These are phyloP conservation scores for Anableps anableps DNA, from an alignment of 2,797 vertebrate species.

Conservation along the genomic window DNA sequence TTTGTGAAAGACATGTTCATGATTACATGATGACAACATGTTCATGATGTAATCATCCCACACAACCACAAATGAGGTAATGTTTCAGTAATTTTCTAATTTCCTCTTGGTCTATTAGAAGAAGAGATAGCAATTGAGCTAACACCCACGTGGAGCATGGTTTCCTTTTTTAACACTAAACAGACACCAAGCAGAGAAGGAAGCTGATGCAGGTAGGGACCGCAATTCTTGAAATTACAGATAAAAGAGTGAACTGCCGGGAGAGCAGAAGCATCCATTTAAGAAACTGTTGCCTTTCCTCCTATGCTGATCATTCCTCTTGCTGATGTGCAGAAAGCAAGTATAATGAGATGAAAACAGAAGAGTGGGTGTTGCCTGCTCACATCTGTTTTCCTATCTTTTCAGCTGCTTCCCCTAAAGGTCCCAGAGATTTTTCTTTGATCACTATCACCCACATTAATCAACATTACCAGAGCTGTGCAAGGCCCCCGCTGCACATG, in stretches of 20 bases:
- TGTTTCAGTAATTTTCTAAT: neutral
- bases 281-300: constrained; percentile 23
- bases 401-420: constrained; percentile 49
- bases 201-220: constrained; percentile 13
- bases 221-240: constrained; percentile 25
- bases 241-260: constrained; percentile 23
- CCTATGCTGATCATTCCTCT: constrained; percentile 31
- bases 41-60: neutral
- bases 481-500: constrained; percentile 33
- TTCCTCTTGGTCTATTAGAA: neutral
- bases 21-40: too few species aligned
- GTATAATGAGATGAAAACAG: constrained; percentile 58
- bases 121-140: neutral
- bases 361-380: constrained; percentile 50
- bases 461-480: constrained; percentile 60
- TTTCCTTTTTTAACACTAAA: neutral
- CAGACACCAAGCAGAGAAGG: constrained; percentile 18
- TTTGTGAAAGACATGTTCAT: too few species aligned
- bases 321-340: constrained; percentile 31
- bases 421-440: constrained; percentile 53
- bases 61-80: neutral
- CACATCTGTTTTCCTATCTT: constrained; percentile 56
- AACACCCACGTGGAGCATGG: neutral
- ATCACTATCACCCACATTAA: constrained; percentile 63
- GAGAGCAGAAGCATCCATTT: constrained; percentile 39